These are phyloP conservation scores for Tursiops truncatus DNA, from an alignment of 2,113 vertebrate species.

Conservation along the genomic window DNA sequence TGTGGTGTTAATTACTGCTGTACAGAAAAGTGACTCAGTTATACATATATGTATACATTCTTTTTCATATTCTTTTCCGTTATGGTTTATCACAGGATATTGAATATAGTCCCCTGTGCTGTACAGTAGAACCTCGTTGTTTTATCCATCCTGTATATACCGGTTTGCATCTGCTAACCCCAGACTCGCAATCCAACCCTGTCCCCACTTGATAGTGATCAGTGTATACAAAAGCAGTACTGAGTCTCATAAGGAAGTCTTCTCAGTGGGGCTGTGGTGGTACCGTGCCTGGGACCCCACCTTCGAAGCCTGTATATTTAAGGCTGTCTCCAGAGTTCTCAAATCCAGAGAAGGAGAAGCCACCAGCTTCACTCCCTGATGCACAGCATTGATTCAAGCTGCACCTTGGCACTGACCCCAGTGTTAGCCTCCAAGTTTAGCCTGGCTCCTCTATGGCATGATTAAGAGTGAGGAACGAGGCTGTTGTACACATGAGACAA, in stretches of 20 bases:
- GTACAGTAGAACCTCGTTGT: not conserved
- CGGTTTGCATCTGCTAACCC: not conserved
- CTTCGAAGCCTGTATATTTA: not conserved
- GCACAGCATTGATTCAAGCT: not conserved
- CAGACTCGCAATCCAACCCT: not conserved
- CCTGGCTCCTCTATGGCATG: not conserved
- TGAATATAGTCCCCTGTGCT: not conserved
- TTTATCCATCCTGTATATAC: not conserved
- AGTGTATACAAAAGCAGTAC: not conserved
- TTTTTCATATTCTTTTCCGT: not conserved
- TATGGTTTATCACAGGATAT: not conserved
- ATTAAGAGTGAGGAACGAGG: not conserved
- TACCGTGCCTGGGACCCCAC: not conserved
- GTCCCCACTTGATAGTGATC: not conserved
- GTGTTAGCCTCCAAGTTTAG: not conserved
- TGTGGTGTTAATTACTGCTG: not conserved
- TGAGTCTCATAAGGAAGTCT: not conserved
- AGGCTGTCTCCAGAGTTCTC: not conserved
- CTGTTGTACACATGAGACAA: not conserved
- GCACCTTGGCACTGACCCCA: not conserved
- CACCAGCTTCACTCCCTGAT: not conserved
- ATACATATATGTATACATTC: not conserved
- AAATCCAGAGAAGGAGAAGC: not conserved
- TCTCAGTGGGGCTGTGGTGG: not conserved
- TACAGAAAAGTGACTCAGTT: not conserved